Conservation (phyloP, 2,888 invertebrate species). For the Eudasyphora cyanicolor region DNA sequence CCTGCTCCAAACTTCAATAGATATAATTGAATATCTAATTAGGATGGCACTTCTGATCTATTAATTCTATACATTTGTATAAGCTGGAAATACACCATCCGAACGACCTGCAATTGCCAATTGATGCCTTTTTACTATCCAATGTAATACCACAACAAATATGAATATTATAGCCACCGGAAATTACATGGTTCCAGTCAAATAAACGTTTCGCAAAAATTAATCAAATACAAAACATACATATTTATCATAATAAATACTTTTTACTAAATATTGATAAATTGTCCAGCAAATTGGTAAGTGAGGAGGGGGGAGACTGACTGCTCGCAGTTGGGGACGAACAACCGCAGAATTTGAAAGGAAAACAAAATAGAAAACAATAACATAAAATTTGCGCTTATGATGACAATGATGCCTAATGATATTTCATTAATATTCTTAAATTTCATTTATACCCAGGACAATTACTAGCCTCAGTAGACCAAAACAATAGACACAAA, state of each 20-base stretch:
- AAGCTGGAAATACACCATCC: too few species aligned
- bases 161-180: not conserved
- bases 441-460: constrained; percentile 28
- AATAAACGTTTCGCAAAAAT: not conserved
- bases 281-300: not conserved
- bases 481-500: not conserved
- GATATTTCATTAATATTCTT: constrained; percentile 45
- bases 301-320: too few species aligned
- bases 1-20: too few species aligned
- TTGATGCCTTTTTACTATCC: too few species aligned
- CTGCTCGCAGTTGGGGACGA: not conserved
- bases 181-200: not conserved
- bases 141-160: not conserved
- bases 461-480: constrained; percentile 14
- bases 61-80: too few species aligned
- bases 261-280: not conserved
- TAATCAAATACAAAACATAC: not conserved
- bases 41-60: too few species aligned
- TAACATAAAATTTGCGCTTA: not conserved
- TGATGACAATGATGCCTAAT: constrained; percentile 15
- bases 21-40: too few species aligned
- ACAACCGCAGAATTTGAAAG: not conserved
- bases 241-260: not conserved
- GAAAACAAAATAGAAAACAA: not conserved
- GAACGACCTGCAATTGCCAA: too few species aligned